Percentiles rank a stretch among this genome's conserved stretches.
Evolutionary conservation across 2,888 invertebrate species (phyloP).

Genomic region (Diplolepis rosae): DNA sequence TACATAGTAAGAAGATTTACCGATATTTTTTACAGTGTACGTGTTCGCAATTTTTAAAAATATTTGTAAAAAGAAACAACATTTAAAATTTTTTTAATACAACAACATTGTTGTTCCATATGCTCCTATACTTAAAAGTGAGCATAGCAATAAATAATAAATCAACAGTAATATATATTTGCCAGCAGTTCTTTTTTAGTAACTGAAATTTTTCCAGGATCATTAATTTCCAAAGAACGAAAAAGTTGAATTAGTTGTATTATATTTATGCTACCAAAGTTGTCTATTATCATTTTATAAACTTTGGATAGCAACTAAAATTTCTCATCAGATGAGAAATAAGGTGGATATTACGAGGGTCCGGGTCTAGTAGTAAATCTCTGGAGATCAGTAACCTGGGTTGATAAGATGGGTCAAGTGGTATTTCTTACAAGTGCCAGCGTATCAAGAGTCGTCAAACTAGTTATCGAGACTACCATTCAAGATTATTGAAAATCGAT

Average conservation of each 20-base stretch:
- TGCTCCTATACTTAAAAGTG: too few relatives aligned
- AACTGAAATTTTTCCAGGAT: too few relatives aligned
- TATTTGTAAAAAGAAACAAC: too few relatives aligned
- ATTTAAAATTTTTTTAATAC: too few relatives aligned
- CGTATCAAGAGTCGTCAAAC: slow-evolving; percentile 10
- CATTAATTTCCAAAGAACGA: background rate
- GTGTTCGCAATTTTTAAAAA: too few relatives aligned
- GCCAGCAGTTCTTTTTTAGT: too few relatives aligned
- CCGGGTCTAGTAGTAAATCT: slow-evolving; percentile 34
- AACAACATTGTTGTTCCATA: too few relatives aligned
- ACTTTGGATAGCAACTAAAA: background rate
- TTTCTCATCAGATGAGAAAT: background rate
- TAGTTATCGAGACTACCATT: background rate
- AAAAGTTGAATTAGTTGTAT: background rate
- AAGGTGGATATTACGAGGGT: slow-evolving; percentile 7
- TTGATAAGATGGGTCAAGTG: slow-evolving; percentile 29
- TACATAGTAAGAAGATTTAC: too few relatives aligned
- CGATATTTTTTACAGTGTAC: too few relatives aligned
- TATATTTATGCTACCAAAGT: background rate
- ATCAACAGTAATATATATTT: too few relatives aligned
- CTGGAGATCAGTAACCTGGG: slow-evolving; percentile 28
- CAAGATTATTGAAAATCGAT: background rate
- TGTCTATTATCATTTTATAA: background rate
- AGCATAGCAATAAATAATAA: too few relatives aligned
- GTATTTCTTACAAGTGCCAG: slow-evolving; percentile 18